Base-by-base conservation (phyloP, 2,113 vertebrate species). In the Pica pica region DNA sequence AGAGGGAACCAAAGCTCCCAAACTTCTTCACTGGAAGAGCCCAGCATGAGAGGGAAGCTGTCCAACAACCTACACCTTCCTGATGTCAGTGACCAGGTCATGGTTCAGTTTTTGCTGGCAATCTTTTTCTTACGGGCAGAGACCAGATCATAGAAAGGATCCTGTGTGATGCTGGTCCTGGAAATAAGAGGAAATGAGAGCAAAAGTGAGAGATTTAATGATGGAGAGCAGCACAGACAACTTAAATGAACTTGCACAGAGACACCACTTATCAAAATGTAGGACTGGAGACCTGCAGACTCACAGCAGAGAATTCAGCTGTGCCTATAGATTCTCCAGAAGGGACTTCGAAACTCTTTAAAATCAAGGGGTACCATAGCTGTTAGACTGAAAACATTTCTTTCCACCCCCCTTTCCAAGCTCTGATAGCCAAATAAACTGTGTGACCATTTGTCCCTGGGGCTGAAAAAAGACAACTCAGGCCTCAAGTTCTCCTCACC, bases 141-240 rank as follows among this genome's bases (percentile, higher is more conserved):
- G 31, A 99, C 98, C 85, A 99, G 96, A 94, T 99, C 99, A 15
- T 99, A 99, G 98, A 99, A 99, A 10, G 99, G 99, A 87, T 99
- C 98, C 31, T 98, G 98, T 71, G 99, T 99, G 96, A 99, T 99
- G 76, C 99, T 99, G 30, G 98, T 99, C 83, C 99, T 99, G 97
- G 61, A 91, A 83, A 28, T 61, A 68, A 57, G 31, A 35, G 16
- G n/a, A 91, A 81, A 86, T 39, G 24, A n/a, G 46, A 59, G 26
- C 14, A 77, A 65, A 46, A 85, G 15, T 39, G 42, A 90, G 71
- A 90, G 9, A 74, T 55, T 89, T 49, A 78, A 81, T 91, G 39
- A 57, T 84, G 70, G 9, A 55, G 28, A 55, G 31, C 28, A 50
- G 11, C 17, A 46, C 11, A 44, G 16, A 13, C 30, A 67, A 47